Percentiles rank a stretch among this genome's conserved stretches.
Evolutionary conservation across 2,113 vertebrate species (phyloP).

Genomic region (Cyphomyrus discorhynchus): DNA sequence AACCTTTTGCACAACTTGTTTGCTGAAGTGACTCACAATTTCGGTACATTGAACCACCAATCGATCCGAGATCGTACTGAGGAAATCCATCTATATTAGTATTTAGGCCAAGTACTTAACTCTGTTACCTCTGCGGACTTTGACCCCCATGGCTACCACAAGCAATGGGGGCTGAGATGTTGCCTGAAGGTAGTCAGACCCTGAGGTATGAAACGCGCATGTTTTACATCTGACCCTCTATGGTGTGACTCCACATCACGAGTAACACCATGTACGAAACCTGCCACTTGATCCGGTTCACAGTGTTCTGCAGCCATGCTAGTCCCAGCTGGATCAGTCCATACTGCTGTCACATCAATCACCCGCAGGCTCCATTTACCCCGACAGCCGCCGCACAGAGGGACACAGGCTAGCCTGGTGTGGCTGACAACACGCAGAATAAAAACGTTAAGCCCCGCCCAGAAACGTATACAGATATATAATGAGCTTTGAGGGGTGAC

Average conservation of each 20-base stretch:
- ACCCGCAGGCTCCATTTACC: background rate
- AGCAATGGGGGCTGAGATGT: background rate
- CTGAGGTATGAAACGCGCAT: background rate
- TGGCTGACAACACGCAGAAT: background rate
- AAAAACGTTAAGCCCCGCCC: conserved; percentile 1
- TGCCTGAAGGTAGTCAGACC: background rate
- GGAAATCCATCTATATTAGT: background rate
- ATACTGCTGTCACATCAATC: background rate
- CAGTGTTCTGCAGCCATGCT: too few relatives aligned
- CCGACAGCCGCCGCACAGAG: conserved; percentile 10
- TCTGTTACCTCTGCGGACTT: background rate
- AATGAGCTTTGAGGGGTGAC: conserved; percentile 30
- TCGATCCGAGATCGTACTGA: background rate
- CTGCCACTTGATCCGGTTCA: background rate
- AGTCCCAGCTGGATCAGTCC: background rate
- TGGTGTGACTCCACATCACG: background rate
- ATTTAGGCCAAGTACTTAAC: background rate
- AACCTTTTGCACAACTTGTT: background rate
- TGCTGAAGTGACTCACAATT: background rate
- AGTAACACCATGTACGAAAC: background rate
- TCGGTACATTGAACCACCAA: background rate
- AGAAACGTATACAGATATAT: conserved; percentile 23
- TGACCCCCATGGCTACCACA: background rate
- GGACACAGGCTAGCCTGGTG: background rate
- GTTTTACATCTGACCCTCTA: background rate